phyloP scores from a whole-genome alignment of 2,888 invertebrate species.

The Ethmia dodecea region DNA sequence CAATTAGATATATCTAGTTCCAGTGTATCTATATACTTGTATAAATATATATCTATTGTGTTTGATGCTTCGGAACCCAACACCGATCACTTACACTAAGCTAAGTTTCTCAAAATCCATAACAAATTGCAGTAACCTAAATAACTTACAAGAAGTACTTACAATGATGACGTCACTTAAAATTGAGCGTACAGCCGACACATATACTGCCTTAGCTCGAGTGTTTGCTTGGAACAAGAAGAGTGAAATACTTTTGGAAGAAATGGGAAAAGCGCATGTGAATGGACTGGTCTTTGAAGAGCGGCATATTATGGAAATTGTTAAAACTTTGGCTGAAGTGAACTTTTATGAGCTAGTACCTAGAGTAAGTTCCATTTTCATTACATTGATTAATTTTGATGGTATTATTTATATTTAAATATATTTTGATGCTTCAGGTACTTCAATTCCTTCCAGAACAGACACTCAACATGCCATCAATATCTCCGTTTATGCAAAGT shows the following conservation, averaged over 20 bases:
- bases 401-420: background rate
- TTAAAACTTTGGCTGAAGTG: slow-evolving; percentile 49
- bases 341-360: slow-evolving; percentile 40
- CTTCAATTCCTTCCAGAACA: slow-evolving; percentile 45
- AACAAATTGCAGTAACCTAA: slow-evolving; percentile 43
- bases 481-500: slow-evolving; percentile 64
- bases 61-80: too few relatives aligned
- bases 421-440: slow-evolving; percentile 32
- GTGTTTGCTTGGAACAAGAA: slow-evolving; percentile 70
- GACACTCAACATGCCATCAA: slow-evolving; percentile 49
- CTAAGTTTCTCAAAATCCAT: too few relatives aligned
- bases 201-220: slow-evolving; percentile 66
- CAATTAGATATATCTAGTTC: too few relatives aligned
- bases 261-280: slow-evolving; percentile 41
- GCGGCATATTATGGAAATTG: slow-evolving; percentile 66
- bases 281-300: slow-evolving; percentile 49
- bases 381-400: background rate
- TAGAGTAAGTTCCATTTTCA: slow-evolving; percentile 29
- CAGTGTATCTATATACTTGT: too few relatives aligned
- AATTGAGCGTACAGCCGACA: slow-evolving; percentile 60
- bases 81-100: too few relatives aligned
- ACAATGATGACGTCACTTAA: slow-evolving; percentile 78
- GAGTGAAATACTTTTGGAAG: slow-evolving; percentile 37
- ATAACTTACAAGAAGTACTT: slow-evolving; percentile 66
- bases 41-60: too few relatives aligned